Evolutionary conservation across 2,113 vertebrate species (phyloP), one percentile per base, ranked within the genome.

Genomic region (Picathartes gymnocephalus): DNA sequence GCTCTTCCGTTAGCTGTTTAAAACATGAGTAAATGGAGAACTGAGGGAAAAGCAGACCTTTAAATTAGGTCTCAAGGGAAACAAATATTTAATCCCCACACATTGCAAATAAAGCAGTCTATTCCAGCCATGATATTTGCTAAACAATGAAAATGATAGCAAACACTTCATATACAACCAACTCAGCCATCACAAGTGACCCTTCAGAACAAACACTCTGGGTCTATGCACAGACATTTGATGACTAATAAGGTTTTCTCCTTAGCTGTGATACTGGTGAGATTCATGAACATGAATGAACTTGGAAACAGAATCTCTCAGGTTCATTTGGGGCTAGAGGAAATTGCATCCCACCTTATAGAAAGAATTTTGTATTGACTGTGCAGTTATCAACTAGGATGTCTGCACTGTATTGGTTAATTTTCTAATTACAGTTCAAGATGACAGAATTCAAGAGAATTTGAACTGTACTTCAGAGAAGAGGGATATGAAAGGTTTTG

Each of bases 11-110:
- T 93, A 90, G 45, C 47, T 88, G 30, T 86, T 70, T 30, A 73
- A 94, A 91, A 85, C 54, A 90, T 1, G 4, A 90, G 65, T 86
- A 93, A 96, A 92, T 66, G 57, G 68, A 83, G 80, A 95, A 91
- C 53, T 81, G 37, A 89, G 56, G 42, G 88, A 91, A 95, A 97
- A 91, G 13, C 57, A 94, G 64, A 61, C 33, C 61, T 91, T 96
- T 93, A 95, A 96, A 96, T 96, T 92, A 93, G 65, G 54, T 90
- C 93, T 89, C 89, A 57, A 45, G 93, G 88, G 92, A 58, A 93
- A 93, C 35, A 93, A 90, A 91, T 70, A n/a, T 68, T 79, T 95
- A 92, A 95, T 94, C 74, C 57, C 51, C 91, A n/a, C 16, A 66
- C 81, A 57, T 19, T 57, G 65, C 80, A 96, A 96, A 94, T 81